Percentiles rank a stretch among this genome's conserved stretches.
phyloP scores from a whole-genome alignment of 1,140 invertebrate genomes.

The Macrosteles quadrilineatus region DNA sequence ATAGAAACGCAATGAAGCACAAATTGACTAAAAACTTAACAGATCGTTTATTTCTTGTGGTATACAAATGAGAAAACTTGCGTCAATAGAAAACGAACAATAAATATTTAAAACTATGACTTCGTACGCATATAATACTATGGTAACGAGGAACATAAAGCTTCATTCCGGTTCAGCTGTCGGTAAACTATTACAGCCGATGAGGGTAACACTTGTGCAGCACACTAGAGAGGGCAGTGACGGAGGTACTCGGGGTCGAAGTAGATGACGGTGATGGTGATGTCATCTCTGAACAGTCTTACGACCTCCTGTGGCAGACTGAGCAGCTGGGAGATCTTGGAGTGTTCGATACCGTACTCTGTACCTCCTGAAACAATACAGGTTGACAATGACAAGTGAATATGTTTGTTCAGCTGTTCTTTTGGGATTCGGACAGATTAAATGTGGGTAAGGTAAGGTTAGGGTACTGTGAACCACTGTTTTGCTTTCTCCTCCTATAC shows the following conservation, averaged over 20 bases:
- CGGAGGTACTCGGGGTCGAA: conserved; percentile 85
- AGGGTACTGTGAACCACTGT: too few species aligned
- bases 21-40: too few species aligned
- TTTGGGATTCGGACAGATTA: too few species aligned
- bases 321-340: conserved; percentile 82
- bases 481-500: too few species aligned
- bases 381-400: too few species aligned
- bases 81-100: not conserved
- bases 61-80: not conserved
- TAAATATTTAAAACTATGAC: conserved; percentile 5
- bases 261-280: conserved; percentile 85
- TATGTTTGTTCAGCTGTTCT: too few species aligned
- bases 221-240: conserved; percentile 48
- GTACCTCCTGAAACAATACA: conserved; percentile 74
- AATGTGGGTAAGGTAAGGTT: too few species aligned
- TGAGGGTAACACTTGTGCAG: too few species aligned
- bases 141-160: conserved; percentile 7
- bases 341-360: conserved; percentile 86
- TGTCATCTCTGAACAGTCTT: conserved; percentile 87
- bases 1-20: too few species aligned
- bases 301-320: conserved; percentile 81
- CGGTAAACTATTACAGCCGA: too few species aligned
- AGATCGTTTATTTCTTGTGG: too few species aligned
- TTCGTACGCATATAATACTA: not conserved
- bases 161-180: not conserved